These are phyloP conservation scores for Sanderia malayensis DNA, from an alignment of 30 jellyfish, hydroid and myxozoan species.

Conservation along the genomic window DNA sequence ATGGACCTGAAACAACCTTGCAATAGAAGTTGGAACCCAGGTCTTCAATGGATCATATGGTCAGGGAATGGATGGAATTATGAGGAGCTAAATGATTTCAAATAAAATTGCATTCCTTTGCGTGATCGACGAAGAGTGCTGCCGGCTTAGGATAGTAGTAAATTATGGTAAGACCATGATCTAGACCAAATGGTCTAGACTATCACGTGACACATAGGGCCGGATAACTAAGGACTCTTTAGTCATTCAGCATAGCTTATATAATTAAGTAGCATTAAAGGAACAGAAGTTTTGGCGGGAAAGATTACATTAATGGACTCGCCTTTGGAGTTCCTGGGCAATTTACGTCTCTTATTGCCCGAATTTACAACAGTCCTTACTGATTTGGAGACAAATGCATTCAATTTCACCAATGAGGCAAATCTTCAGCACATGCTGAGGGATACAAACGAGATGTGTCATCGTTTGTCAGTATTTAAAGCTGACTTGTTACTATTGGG, in stretches of 20 bases:
- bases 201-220: neutral
- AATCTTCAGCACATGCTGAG: conserved; percentile 4
- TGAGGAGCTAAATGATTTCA: too few species aligned
- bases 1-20: too few species aligned
- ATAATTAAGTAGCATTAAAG: neutral
- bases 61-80: too few species aligned
- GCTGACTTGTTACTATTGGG: conserved; percentile 13
- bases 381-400: neutral
- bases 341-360: neutral
- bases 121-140: too few species aligned
- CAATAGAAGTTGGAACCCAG: too few species aligned
- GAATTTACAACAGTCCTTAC: neutral
- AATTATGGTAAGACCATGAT: too few species aligned
- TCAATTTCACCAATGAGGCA: neutral
- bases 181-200: too few species aligned
- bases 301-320: too few species aligned
- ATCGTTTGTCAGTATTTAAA: neutral
- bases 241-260: too few species aligned
- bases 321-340: neutral
- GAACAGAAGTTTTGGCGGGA: neutral
- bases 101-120: too few species aligned
- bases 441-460: conserved; percentile 8
- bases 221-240: neutral
- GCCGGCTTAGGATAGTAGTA: too few species aligned
- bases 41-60: too few species aligned